Base-by-base conservation (phyloP, 2,797 vertebrate genomes). In the Chiloscyllium punctatum region DNA sequence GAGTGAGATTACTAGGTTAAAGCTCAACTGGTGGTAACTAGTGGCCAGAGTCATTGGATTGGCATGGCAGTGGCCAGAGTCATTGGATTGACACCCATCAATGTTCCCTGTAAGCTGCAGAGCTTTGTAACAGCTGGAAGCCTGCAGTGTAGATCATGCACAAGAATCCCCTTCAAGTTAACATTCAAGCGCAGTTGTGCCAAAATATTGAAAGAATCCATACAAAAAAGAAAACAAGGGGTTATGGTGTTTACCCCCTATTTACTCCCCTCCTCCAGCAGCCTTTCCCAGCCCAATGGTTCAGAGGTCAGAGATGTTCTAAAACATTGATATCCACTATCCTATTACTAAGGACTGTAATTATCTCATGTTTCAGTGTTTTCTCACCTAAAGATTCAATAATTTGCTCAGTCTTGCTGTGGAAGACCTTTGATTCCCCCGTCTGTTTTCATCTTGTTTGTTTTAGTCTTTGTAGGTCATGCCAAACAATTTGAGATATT, bases 401-500 rank as follows among this genome's bases (percentile, higher is more conserved):
- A 2, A 84, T 18, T 82, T n/a, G 6, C 15, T 88, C 27, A 33
- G 86, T 57, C 86, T 57, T 88, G 86, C 48, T 88, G 42, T 48
- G 86, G 27, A 27, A 88, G 86, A 4, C 51, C 51, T 33, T 57
- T 88, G 51, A 88, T 57, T 88, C 51, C 25, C 86, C 30, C 86
- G 86, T 88, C 53, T 88, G 51, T 88, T 88, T 88, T 27, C 7
- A 27, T 51, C 9, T 88, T 9, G 37, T 27, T 57, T 13, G 25
- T 33, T 88, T 57, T 88, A 88, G 86, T 1, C 25, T 57, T 33
- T 33, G 27, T 57, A 88, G 51, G 51, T 27, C 25, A 16, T 88
- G 51, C 86, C 86, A 88, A 88, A 88, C 27, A 88, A 57, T 84
- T 84, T 84, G 42, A 84, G 82, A 84, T 48, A 37, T 88, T 90